Evolutionary conservation across 2,888 invertebrate species (phyloP), one percentile per base, ranked within the genome.

Genomic region (Athripsodes cinereus): DNA sequence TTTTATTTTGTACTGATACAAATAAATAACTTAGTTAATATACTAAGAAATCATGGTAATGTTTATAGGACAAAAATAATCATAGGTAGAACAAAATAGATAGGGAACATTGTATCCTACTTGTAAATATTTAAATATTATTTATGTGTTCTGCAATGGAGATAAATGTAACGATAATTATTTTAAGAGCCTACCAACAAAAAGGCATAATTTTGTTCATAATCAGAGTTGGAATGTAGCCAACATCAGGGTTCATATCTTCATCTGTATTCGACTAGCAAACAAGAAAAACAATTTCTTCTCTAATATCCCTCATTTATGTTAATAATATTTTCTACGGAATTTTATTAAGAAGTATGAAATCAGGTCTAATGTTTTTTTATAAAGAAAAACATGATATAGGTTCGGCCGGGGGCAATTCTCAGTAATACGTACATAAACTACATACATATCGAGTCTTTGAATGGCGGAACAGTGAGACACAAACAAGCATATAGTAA

Each of bases 121-220:
- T 10, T 10, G 10, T 26, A 26, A 26, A 26, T 26, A 26, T 26
- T 26, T 26, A 6, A 26, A 26, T 26, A 16, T 40, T 40, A 40
- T 40, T 40, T 40, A 40, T 40, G 40, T 13, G 8, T 40, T 40
- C 40, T 40, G 40, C 40, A 40, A 40, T 40, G 40, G 40, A 40
- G 47, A 50, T 20, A 50, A 50, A 50, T 22, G 26, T 50, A 22
- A 50, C 26, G 50, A 50, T 50, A 50, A 50, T 50, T 48, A 48
- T 11, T 48, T 20, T 48, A 21, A 21, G 21, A 48, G 48, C 48
- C 48, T 48, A 48, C 48, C 18, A 48, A 18, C 10, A 48, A 19
- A 21, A 48, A 48, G 19, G 48, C 48, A 21, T 21, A 48, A 48
- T 48, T 48, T 40, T 47, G 20, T 19, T 47, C 10, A 47, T 47